These are phyloP conservation scores for Periparus ater DNA, from an alignment of 2,797 vertebrate genomes.

Conservation along the genomic window DNA sequence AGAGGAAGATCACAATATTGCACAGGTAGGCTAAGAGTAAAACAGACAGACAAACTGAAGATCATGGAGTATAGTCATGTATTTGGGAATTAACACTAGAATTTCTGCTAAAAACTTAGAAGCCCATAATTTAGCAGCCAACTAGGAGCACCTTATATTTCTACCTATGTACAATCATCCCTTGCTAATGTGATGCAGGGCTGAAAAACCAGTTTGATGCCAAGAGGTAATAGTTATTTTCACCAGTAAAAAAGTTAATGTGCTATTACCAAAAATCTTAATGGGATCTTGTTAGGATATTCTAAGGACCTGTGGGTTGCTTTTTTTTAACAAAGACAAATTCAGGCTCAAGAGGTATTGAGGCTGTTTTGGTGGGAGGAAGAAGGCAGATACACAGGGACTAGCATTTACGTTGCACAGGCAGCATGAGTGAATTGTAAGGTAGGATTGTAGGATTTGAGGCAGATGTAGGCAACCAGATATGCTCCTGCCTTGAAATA, in stretches of 20 bases:
- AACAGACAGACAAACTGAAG: neutral
- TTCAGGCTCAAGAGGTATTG: neutral
- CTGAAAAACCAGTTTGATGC: neutral
- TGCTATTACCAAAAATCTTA: neutral
- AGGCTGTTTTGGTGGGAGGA: neutral
- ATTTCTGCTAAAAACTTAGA: neutral
- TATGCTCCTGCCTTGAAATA: neutral
- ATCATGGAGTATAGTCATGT: neutral
- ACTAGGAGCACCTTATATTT: neutral
- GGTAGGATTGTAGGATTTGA: neutral
- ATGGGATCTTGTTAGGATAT: neutral
- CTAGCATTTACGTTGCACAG: neutral
- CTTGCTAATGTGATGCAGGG: neutral
- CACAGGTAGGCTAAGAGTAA: neutral
- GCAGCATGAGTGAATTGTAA: neutral
- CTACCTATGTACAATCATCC: neutral
- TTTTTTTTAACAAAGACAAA: neutral
- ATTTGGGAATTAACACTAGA: neutral
- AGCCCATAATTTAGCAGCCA: neutral
- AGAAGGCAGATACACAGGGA: neutral
- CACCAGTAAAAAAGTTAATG: neutral
- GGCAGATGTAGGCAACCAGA: neutral
- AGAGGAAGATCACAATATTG: neutral
- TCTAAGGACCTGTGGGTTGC: neutral
- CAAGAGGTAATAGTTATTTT: neutral